A percentile compares a stretch with the other conserved stretches of the same genome.
Conservation (phyloP, 2,888 invertebrate species). For the Sphecodes monilicornis region DNA sequence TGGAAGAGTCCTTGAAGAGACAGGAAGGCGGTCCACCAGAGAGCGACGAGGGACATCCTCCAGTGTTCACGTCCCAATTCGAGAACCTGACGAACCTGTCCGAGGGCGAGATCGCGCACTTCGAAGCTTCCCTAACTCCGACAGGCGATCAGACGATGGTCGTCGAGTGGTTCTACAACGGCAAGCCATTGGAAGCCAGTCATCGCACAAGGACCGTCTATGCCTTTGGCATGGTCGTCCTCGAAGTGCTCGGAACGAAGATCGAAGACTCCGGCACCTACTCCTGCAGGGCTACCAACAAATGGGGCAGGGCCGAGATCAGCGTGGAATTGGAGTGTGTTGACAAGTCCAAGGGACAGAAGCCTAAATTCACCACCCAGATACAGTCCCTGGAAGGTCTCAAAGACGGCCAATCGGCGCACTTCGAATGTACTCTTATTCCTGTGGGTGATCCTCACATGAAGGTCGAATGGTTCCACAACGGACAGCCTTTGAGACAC, state of each 20-base stretch:
- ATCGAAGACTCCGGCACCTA: constrained; percentile 96
- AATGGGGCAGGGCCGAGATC: constrained; percentile 95
- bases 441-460: constrained; percentile 97
- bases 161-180: constrained; percentile 98
- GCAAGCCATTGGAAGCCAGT: constrained; percentile 93
- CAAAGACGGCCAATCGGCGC: constrained; percentile 96
- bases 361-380: constrained; percentile 95
- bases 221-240: constrained; percentile 98
- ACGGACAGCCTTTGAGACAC: constrained; percentile 95
- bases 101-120: constrained; percentile 98
- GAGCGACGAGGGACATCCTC: constrained; percentile 93
- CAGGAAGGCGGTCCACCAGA: constrained; percentile 89
- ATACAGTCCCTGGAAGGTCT: constrained; percentile 93
- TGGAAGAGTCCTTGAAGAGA: constrained; percentile 93
- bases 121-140: constrained; percentile 98
- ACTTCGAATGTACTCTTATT: constrained; percentile 97
- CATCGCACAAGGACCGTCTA: constrained; percentile 97
- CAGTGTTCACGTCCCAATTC: constrained; percentile 95
- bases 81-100: constrained; percentile 92
- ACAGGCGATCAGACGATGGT: constrained; percentile 97
- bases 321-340: constrained; percentile 93
- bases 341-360: constrained; percentile 93
- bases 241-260: constrained; percentile 97
- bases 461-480: constrained; percentile 98
- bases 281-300: constrained; percentile 95